phyloP scores from a whole-genome alignment of 2,888 invertebrate genomes.

The Nycteola revayana region DNA sequence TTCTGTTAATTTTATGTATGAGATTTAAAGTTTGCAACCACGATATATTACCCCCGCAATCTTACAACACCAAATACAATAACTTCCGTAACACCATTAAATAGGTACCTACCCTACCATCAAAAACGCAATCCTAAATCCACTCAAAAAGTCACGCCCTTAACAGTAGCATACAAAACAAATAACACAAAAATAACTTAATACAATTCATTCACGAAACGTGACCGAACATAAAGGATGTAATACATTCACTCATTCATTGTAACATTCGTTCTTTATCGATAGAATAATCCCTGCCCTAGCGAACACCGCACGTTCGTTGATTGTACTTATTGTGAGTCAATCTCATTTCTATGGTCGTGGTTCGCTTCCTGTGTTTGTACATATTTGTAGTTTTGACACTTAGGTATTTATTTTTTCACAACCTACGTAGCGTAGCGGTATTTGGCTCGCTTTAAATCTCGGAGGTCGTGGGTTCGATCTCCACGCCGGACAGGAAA shows the following conservation, averaged over 20 bases:
- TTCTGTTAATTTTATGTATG: no score
- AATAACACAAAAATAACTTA: background rate
- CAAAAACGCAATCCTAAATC: background rate
- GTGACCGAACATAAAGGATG: constrained; percentile 22
- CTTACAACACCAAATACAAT: no score
- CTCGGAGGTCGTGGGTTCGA: no score
- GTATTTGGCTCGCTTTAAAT: no score
- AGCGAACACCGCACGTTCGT: constrained; percentile 21
- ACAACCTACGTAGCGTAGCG: no score
- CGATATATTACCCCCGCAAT: no score
- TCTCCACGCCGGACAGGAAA: no score
- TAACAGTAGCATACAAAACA: background rate
- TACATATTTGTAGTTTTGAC: no score
- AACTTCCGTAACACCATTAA: no score
- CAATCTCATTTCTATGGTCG: constrained; percentile 11
- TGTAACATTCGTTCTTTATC: constrained; percentile 22
- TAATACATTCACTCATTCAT: constrained; percentile 14
- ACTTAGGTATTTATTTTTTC: no score
- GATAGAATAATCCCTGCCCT: constrained; percentile 33
- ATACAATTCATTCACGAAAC: constrained; percentile 4
- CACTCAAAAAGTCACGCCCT: background rate
- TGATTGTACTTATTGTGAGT: constrained; percentile 23
- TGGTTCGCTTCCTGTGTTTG: constrained; percentile 30
- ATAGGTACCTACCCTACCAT: no score
- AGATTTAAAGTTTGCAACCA: no score